Percentiles rank a stretch among this genome's conserved stretches.
These are phyloP conservation scores for Caiman crocodilus DNA, from an alignment of 2,797 vertebrate species.

Conservation along the genomic window DNA sequence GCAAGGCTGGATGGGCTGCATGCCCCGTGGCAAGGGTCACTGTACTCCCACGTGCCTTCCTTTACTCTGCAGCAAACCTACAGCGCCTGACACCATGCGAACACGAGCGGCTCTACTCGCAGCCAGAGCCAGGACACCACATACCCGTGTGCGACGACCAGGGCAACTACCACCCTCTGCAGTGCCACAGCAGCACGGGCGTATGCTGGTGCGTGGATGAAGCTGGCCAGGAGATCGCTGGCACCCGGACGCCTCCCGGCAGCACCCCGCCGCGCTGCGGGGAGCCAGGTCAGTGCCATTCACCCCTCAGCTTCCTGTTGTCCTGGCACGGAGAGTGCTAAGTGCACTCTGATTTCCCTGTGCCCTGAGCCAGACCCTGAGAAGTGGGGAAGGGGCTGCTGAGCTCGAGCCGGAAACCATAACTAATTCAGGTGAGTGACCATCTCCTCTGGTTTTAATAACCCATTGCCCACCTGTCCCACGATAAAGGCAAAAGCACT, in stretches of 20 bases:
- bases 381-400: too few species aligned
- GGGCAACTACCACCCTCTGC: constrained; percentile 83
- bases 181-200: constrained; percentile 88
- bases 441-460: background rate
- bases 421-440: constrained; percentile 86
- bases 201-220: constrained; percentile 91
- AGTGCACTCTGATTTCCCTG: background rate
- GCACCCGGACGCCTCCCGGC: constrained; percentile 84
- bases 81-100: constrained; percentile 61
- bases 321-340: background rate
- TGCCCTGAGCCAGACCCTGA: too few species aligned
- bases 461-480: too few species aligned
- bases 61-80: background rate
- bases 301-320: background rate
- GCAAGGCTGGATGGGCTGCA: too few species aligned
- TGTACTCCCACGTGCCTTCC: too few species aligned
- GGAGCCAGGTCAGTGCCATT: constrained; percentile 77
- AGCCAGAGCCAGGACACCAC: constrained; percentile 22
- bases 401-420: constrained; percentile 81
- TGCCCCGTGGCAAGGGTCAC: too few species aligned
- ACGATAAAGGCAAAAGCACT: background rate
- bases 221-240: constrained; percentile 82
- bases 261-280: constrained; percentile 76
- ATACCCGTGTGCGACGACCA: constrained; percentile 78
- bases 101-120: constrained; percentile 24